A percentile compares a stretch with the other conserved stretches of the same genome.
Evolutionary conservation across 2,113 vertebrate genomes (phyloP).

Genomic region (Amblyopsis rosae): DNA sequence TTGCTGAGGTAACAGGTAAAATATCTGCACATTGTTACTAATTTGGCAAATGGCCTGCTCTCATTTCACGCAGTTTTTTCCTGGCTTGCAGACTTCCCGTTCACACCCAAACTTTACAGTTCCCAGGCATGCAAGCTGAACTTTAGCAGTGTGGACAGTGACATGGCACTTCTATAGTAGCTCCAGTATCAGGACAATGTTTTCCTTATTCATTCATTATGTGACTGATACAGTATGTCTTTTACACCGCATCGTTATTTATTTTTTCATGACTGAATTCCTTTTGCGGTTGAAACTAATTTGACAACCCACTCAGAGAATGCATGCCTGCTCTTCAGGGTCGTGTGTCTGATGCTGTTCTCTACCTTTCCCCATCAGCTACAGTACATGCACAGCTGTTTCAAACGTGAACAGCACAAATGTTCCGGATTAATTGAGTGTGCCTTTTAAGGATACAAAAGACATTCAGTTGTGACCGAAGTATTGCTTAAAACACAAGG

Average conservation of each 20-base stretch:
- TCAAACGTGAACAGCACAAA: no score
- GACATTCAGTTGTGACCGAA: neutral
- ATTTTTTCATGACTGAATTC: constrained; percentile 24
- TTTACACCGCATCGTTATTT: no score
- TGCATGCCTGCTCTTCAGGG: no score
- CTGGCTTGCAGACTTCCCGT: constrained; percentile 4
- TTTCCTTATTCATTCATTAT: no score
- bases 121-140: constrained; percentile 18
- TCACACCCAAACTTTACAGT: constrained; percentile 30
- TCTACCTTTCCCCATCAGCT: no score
- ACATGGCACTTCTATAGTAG: constrained; percentile 28
- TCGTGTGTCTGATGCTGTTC: no score
- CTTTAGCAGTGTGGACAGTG: constrained; percentile 48
- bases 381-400: no score
- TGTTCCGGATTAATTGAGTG: no score
- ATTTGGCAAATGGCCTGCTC: constrained; percentile 7
- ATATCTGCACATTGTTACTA: constrained; percentile 14
- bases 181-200: constrained; percentile 3
- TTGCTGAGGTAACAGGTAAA: constrained; percentile 19
- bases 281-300: no score
- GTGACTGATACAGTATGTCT: no score
- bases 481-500: constrained; percentile 11
- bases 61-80: constrained; percentile 45
- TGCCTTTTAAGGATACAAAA: neutral
- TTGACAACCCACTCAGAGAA: no score